Evolutionary conservation across 2,113 vertebrate species (phyloP), one percentile per base, ranked within the genome.

Genomic region (Chaetops frenatus): DNA sequence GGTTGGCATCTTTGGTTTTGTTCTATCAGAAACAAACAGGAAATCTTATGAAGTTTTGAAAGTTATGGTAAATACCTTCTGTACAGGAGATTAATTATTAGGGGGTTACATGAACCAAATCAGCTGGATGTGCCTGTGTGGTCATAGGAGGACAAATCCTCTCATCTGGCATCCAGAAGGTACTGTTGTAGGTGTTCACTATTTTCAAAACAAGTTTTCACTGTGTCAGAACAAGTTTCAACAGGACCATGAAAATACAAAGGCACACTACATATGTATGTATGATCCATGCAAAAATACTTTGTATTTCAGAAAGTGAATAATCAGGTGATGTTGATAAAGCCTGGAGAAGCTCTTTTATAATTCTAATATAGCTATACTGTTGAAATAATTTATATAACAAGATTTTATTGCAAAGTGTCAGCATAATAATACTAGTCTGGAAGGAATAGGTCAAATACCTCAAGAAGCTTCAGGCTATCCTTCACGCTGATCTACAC

Each of bases 131-230:
- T 56, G 70, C 74, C 56, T 60, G 33, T 88, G 61, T 78, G 92
- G 92, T 93, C 92, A 95, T 10, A 5, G 78, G 81, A 97, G 90
- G 91, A 95, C 94, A 96, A 84, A 91, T 85, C 78, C 86, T 96
- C 85, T 86, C 35, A 42, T 94, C 95, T 95, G 74, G 65, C 91
- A 85, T 85, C 92, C 69, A 96, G 94, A 94, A 97, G 92, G 95
- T 93, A 93, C 97, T 97, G 96, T 96, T 97, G 97, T 91, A 97
- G 96, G 93, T 98, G 97, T 96, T 96, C 86, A 80, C 88, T 97
- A 96, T 97, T 98, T 98, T 97, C 97, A 97, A 98, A 98, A 98
- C 97, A 98, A 95, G 97, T 97, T 98, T 98, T 97, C 93, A 95
- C 95, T 96, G 95, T 97, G 92, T 97, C 86, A 90, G 95, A 97